Evolutionary conservation across 2,113 vertebrate genomes (phyloP).

Genomic region (Chrysemys picta): DNA sequence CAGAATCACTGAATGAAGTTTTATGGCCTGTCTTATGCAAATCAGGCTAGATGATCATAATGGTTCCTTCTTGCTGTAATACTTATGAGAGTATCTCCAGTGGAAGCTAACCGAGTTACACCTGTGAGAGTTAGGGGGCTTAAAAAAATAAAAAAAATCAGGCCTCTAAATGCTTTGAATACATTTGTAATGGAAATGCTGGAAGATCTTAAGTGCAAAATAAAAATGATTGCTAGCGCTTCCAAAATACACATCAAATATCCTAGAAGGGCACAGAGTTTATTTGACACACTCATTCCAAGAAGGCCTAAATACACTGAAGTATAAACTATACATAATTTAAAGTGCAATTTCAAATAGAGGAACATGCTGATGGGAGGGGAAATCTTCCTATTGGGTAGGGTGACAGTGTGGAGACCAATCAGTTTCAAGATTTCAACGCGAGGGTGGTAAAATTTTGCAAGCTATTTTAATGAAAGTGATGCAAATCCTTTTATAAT

Average conservation of each 20-base stretch:
- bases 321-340: background rate
- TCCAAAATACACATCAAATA: background rate
- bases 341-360: background rate
- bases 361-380: background rate
- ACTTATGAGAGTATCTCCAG: background rate
- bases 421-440: background rate
- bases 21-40: background rate
- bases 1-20: background rate
- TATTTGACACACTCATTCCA: background rate
- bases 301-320: conserved; percentile 6
- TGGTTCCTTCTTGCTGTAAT: background rate
- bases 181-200: background rate
- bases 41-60: background rate
- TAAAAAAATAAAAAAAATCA: background rate
- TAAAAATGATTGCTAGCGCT: background rate
- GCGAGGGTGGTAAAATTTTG: background rate
- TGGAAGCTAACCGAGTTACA: background rate
- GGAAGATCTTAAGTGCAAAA: background rate
- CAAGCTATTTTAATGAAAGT: background rate
- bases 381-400: background rate
- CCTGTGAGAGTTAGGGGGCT: background rate
- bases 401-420: background rate
- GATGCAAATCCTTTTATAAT: background rate
- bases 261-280: background rate
- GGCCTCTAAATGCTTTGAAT: background rate